phyloP scores from a whole-genome alignment of 30 jellyfish, hydroid and myxozoan species.

The Calvadosia cruxmelitensis region DNA sequence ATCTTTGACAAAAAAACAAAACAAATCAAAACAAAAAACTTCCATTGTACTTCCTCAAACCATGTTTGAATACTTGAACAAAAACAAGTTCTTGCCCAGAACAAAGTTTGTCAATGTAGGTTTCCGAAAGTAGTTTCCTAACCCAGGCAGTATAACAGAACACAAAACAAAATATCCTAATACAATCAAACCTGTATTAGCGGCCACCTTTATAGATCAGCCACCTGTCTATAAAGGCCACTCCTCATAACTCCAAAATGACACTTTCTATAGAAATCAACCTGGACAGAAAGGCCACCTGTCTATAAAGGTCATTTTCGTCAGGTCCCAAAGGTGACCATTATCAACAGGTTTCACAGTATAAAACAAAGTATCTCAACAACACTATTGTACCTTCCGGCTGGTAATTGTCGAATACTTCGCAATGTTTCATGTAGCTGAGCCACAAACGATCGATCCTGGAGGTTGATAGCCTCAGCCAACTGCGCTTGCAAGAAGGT shows the following conservation, averaged over 20 bases:
- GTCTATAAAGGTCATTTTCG: no score
- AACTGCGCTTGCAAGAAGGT: constrained; percentile 89
- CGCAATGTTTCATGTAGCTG: constrained; percentile 97
- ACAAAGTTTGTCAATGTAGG: neutral
- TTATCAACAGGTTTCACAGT: neutral
- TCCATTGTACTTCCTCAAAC: no score
- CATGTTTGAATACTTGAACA: neutral
- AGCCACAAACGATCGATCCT: constrained; percentile 90
- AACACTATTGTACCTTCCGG: constrained; percentile 41
- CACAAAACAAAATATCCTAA: no score
- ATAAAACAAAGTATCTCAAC: neutral
- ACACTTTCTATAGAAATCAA: no score
- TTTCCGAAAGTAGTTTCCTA: neutral
- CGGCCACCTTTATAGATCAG: no score
- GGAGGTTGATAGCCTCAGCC: constrained; percentile 93
- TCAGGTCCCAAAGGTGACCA: no score
- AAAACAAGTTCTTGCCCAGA: neutral
- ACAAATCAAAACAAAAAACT: no score
- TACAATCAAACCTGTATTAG: no score
- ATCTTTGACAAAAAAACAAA: no score
- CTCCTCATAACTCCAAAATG: no score
- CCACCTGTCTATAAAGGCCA: no score
- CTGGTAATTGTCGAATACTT: constrained; percentile 79
- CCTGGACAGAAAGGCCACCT: no score
- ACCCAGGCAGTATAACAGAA: neutral